Evolutionary conservation across 2,888 invertebrate genomes (phyloP).

Genomic region (Dyspetes luteomarginatus): DNA sequence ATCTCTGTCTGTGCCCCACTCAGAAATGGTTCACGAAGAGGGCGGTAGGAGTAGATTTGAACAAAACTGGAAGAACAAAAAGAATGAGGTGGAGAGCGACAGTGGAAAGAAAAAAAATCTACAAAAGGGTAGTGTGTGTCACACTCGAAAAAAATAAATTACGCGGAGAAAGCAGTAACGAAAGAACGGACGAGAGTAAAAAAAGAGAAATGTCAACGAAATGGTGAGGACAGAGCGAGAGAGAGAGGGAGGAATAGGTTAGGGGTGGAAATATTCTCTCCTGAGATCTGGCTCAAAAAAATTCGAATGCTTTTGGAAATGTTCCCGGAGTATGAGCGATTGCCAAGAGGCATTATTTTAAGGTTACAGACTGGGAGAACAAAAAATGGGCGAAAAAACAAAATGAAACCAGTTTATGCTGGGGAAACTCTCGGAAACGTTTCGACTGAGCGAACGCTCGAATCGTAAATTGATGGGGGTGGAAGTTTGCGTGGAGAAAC

Average conservation of each 20-base stretch:
- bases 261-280: constrained; percentile 7
- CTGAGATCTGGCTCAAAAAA: neutral
- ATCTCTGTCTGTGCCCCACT: too few species aligned
- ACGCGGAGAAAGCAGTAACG: constrained; percentile 19
- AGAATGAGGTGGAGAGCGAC: constrained; percentile 50
- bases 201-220: neutral
- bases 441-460: neutral
- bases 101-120: constrained; percentile 16
- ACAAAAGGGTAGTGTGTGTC: neutral
- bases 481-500: too few species aligned
- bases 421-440: constrained; percentile 13
- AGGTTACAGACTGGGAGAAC: constrained; percentile 6
- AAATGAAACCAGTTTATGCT: constrained; percentile 1
- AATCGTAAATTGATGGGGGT: too few species aligned
- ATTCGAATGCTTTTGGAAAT: neutral
- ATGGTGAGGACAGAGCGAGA: neutral
- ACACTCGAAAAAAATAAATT: constrained; percentile 20
- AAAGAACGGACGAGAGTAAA: constrained; percentile 1
- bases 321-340: neutral
- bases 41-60: constrained; percentile 20
- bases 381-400: neutral
- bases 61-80: constrained; percentile 25
- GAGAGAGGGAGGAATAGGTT: neutral
- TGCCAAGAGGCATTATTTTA: constrained; percentile 23
- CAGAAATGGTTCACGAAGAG: constrained; percentile 34